Percentiles rank a stretch among this genome's conserved stretches.
These are phyloP conservation scores for Nesoenas mayeri DNA, from an alignment of 2,113 vertebrate genomes.

Conservation along the genomic window DNA sequence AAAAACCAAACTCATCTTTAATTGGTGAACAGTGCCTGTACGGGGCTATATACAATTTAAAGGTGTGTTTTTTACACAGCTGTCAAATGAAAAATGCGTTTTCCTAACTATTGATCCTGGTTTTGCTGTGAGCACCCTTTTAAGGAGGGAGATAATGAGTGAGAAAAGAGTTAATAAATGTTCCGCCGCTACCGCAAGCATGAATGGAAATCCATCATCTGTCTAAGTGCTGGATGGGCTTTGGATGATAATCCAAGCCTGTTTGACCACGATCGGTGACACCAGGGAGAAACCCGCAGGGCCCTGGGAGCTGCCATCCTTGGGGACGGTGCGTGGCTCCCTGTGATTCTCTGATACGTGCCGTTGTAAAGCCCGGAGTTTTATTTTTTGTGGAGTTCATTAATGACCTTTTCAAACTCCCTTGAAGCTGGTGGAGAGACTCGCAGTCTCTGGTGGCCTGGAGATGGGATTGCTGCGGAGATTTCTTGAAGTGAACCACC, in stretches of 20 bases:
- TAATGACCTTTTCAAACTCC: not conserved
- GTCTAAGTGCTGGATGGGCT: constrained; percentile 43
- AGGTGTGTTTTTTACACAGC: not conserved
- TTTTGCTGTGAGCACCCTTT: constrained; percentile 56
- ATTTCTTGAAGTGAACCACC: not conserved
- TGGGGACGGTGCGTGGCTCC: rapidly evolving
- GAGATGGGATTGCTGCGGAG: not conserved
- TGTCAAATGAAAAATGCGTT: constrained; percentile 5
- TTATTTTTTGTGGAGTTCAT: not conserved
- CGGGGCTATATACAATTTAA: not conserved
- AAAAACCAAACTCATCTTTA: not conserved
- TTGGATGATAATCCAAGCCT: not conserved
- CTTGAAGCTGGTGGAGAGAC: not conserved
- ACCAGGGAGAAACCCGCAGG: not conserved
- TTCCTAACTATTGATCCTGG: constrained; percentile 51
- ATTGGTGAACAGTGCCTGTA: not conserved
- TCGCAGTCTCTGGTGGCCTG: not conserved
- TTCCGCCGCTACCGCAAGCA: constrained; percentile 30
- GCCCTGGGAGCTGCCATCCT: not conserved
- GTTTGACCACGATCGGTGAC: not conserved
- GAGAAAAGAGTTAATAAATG: constrained; percentile 75
- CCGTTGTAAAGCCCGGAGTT: not conserved
- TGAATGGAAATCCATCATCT: constrained; percentile 62
- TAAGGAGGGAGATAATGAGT: constrained; percentile 58
- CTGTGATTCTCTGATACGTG: not conserved